These are phyloP conservation scores for Plemyria rubiginata DNA, from an alignment of 2,888 invertebrate genomes.

Conservation along the genomic window DNA sequence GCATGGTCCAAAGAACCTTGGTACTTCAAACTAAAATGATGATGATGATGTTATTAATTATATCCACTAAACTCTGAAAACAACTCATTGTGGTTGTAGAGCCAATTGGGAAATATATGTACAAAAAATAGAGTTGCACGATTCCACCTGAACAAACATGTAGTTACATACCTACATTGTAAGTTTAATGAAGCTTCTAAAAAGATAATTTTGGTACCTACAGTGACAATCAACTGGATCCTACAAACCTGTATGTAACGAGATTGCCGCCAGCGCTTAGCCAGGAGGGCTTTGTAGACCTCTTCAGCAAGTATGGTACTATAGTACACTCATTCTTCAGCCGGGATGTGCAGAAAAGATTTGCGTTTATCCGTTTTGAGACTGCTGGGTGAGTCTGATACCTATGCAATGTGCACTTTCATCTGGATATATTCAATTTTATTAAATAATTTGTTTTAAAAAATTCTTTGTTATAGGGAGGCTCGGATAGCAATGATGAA, in stretches of 20 bases:
- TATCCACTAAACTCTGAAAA: no score
- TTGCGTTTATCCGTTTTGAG: slow-evolving; percentile 60
- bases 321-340: slow-evolving; percentile 50
- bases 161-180: no score
- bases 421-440: no score
- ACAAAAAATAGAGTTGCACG: no score
- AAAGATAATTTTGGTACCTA: neutral
- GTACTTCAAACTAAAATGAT: no score
- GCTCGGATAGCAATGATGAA: slow-evolving; percentile 75
- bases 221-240: slow-evolving; percentile 59
- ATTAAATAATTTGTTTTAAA: no score
- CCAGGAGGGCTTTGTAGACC: slow-evolving; percentile 58
- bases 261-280: slow-evolving; percentile 64
- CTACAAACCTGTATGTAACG: slow-evolving; percentile 64
- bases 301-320: slow-evolving; percentile 64
- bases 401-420: no score
- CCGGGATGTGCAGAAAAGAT: slow-evolving; percentile 58
- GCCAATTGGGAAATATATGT: no score
- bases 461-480: slow-evolving; percentile 61
- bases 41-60: no score
- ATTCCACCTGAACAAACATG: no score
- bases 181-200: neutral
- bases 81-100: no score
- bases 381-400: slow-evolving; percentile 63
- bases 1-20: no score